Conservation (phyloP, 1,140 invertebrate species). For the Caenorhabditis latens region DNA sequence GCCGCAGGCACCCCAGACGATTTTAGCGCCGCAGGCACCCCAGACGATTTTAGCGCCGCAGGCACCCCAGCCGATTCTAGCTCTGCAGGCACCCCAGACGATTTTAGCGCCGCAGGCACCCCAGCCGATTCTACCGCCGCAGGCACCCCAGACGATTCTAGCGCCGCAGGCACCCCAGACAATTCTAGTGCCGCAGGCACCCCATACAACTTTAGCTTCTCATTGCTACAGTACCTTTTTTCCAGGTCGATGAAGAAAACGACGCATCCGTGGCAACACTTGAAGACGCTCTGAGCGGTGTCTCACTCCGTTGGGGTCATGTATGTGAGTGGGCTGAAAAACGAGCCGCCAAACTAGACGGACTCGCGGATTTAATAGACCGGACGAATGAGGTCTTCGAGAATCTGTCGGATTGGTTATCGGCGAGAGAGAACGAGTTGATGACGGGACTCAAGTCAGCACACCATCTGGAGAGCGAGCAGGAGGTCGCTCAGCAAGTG, state of each 20-base stretch:
- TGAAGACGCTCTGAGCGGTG: slow-evolving; percentile 20
- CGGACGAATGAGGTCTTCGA: slow-evolving; percentile 64
- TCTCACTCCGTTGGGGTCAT: slow-evolving; percentile 46
- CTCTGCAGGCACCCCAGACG: too few species aligned
- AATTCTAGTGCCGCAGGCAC: too few species aligned
- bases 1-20: too few species aligned
- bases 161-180: too few species aligned
- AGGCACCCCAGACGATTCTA: too few species aligned
- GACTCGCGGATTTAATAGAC: slow-evolving; percentile 70
- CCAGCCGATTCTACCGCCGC: too few species aligned
- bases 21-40: too few species aligned
- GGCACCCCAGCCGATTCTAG: too few species aligned
- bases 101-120: too few species aligned
- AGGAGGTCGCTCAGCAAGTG: slow-evolving; percentile 73
- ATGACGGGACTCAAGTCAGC: slow-evolving; percentile 64
- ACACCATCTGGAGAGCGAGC: slow-evolving; percentile 71
- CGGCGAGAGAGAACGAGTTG: slow-evolving; percentile 65
- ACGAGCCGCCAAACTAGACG: slow-evolving; percentile 70
- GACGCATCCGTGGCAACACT: background rate
- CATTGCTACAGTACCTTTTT: background rate
- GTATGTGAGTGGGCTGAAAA: slow-evolving; percentile 74
- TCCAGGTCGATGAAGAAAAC: slow-evolving; percentile 67
- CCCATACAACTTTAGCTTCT: too few species aligned
- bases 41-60: too few species aligned
- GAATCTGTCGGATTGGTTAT: slow-evolving; percentile 70